Conservation (phyloP, 2,888 invertebrate genomes). For the Cybosia mesomella region DNA sequence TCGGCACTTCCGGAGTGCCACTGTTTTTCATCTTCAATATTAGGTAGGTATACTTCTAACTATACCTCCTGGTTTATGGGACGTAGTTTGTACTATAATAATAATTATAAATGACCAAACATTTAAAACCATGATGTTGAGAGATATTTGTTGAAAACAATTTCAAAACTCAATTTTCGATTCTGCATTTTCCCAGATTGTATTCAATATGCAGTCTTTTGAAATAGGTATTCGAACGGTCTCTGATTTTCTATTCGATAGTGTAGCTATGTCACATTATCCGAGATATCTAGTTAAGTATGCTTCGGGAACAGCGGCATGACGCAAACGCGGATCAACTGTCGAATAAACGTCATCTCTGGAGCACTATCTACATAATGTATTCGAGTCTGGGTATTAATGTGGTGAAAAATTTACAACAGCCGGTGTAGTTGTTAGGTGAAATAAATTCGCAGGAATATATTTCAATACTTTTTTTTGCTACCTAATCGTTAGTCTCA, state of each 20-base stretch:
- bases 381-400: constrained; percentile 29
- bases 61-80: no score
- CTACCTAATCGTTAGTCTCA: neutral
- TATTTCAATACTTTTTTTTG: neutral
- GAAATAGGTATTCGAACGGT: constrained; percentile 17
- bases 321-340: constrained; percentile 39
- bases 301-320: constrained; percentile 30
- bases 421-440: neutral
- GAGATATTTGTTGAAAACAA: no score
- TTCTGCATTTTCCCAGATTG: neutral
- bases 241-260: constrained; percentile 23
- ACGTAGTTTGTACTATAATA: no score
- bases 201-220: neutral
- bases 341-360: constrained; percentile 51
- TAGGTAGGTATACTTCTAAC: no score
- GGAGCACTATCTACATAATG: constrained; percentile 44
- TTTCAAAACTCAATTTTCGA: neutral
- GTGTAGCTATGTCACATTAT: constrained; percentile 31
- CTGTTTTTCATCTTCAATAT: no score
- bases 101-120: no score
- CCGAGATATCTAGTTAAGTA: constrained; percentile 26
- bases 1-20: no score
- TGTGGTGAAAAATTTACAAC: constrained; percentile 21
- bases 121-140: no score
- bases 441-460: neutral